A percentile compares a stretch with the other conserved stretches of the same genome.
Conservation (phyloP, 2,888 invertebrate genomes). For the Hermodice carunculata region DNA sequence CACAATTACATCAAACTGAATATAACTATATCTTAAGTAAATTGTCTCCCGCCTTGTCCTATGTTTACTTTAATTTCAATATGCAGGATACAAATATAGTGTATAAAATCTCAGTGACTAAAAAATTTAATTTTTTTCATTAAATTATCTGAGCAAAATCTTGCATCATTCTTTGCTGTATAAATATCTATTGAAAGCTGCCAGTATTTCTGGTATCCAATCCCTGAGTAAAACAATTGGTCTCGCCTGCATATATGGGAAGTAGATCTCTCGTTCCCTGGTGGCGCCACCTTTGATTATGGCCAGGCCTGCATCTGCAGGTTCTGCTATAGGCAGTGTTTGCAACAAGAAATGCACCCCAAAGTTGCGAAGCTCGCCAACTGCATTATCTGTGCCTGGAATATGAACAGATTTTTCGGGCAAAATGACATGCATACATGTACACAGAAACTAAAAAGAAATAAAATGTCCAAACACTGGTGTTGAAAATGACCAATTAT, state of each 20-base stretch:
- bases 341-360: constrained; percentile 46
- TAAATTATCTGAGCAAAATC: too few relatives aligned
- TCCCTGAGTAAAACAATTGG: constrained; percentile 19
- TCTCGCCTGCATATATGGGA: constrained; percentile 42
- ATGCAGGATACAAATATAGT: too few relatives aligned
- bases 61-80: too few relatives aligned
- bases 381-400: constrained; percentile 61
- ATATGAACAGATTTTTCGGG: neutral
- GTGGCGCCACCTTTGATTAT: constrained; percentile 57
- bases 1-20: too few relatives aligned
- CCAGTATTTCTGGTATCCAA: constrained; percentile 9
- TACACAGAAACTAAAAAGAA: too few relatives aligned
- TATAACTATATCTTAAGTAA: too few relatives aligned
- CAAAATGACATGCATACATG: too few relatives aligned
- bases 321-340: constrained; percentile 45
- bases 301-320: constrained; percentile 58
- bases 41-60: too few relatives aligned
- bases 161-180: constrained; percentile 12
- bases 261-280: constrained; percentile 53
- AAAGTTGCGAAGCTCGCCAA: constrained; percentile 46
- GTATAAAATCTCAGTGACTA: too few relatives aligned
- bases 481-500: too few relatives aligned
- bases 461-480: too few relatives aligned
- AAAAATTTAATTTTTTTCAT: too few relatives aligned
- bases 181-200: constrained; percentile 13